phyloP scores from a whole-genome alignment of 2,797 vertebrate genomes.

The Pangasius macronema region DNA sequence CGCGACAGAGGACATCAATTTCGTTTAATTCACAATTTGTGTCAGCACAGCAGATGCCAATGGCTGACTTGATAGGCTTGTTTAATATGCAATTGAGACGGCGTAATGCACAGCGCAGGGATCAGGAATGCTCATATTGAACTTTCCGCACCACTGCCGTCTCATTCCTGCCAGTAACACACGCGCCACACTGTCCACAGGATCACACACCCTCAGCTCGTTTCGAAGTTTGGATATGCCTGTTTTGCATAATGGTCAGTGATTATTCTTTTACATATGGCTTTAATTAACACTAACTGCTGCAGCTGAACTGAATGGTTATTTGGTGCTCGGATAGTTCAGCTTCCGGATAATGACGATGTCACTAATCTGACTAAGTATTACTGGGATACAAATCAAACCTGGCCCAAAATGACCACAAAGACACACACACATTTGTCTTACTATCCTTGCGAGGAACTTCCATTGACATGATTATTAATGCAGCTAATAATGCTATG shows the following conservation, averaged over 20 bases:
- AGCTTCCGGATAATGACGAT: slow-evolving; percentile 55
- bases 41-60: slow-evolving; percentile 98
- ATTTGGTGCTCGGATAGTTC: slow-evolving; percentile 64
- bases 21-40: slow-evolving; percentile 99
- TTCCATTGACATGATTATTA: background rate
- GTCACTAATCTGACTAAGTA: slow-evolving; percentile 49
- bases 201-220: slow-evolving; percentile 79
- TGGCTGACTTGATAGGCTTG: slow-evolving; percentile 91
- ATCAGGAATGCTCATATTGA: slow-evolving; percentile 86
- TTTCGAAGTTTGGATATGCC: slow-evolving; percentile 70
- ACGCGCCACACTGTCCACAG: slow-evolving; percentile 77
- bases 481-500: background rate
- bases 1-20: slow-evolving; percentile 98
- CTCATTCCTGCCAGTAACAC: slow-evolving; percentile 83
- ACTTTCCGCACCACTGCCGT: slow-evolving; percentile 86
- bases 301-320: slow-evolving; percentile 77
- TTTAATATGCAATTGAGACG: slow-evolving; percentile 95
- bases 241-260: slow-evolving; percentile 76
- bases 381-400: slow-evolving; percentile 30
- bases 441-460: background rate
- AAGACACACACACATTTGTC: background rate
- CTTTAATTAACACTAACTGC: slow-evolving; percentile 88
- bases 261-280: slow-evolving; percentile 74
- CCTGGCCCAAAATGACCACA: background rate
- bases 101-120: slow-evolving; percentile 87